Percentiles rank a stretch among this genome's conserved stretches.
Evolutionary conservation across 2,797 vertebrate genomes (phyloP).

Genomic region (Sebastes steindachneri): DNA sequence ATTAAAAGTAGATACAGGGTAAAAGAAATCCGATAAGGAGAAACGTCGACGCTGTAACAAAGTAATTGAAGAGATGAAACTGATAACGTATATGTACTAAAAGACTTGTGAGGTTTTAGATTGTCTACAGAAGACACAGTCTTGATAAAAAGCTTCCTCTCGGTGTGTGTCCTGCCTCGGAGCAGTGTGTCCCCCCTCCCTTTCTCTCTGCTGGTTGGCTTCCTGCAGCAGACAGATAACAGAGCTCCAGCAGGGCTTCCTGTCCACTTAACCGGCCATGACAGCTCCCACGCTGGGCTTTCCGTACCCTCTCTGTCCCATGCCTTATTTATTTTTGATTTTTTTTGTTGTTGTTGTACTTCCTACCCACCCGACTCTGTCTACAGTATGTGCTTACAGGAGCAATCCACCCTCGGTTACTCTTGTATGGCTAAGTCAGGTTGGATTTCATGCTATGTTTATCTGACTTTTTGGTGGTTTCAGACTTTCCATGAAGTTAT

Average conservation of each 20-base stretch:
- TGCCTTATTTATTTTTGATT: constrained; percentile 31
- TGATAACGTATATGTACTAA: constrained; percentile 1
- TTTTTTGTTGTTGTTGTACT: background rate
- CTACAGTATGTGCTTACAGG: background rate
- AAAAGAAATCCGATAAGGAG: background rate
- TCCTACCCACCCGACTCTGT: background rate
- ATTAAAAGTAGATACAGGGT: background rate
- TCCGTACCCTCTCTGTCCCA: constrained; percentile 28
- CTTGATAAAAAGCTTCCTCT: constrained; percentile 27
- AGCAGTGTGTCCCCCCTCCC: background rate
- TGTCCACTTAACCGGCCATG: constrained; percentile 59
- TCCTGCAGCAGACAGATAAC: constrained; percentile 68
- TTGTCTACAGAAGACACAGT: constrained; percentile 4
- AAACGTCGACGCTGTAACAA: background rate
- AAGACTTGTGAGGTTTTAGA: constrained; percentile 4
- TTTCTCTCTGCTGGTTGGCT: constrained; percentile 30
- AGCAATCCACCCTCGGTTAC: background rate
- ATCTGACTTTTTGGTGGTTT: background rate
- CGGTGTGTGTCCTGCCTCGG: constrained; percentile 37
- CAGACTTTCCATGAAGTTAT: background rate
- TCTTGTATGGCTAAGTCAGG: background rate
- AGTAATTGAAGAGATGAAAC: constrained; percentile 12
- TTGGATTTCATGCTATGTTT: background rate
- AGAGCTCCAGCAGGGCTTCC: constrained; percentile 62
- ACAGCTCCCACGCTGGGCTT: constrained; percentile 60